Conservation (phyloP, 2,888 invertebrate genomes). For the Xylota segnis region DNA sequence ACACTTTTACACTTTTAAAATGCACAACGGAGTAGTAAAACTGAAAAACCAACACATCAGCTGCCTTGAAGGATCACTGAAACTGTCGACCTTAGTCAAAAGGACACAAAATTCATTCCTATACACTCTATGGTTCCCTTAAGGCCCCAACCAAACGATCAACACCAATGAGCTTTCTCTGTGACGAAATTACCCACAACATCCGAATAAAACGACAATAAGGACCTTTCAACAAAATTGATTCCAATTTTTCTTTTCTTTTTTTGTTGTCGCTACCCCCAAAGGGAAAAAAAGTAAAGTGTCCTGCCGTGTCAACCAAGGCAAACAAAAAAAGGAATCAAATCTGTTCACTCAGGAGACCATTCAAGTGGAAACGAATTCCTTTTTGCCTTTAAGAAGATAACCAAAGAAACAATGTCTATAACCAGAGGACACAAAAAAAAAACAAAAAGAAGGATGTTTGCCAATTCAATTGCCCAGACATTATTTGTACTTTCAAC, state of each 20-base stretch:
- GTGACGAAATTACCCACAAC: not conserved
- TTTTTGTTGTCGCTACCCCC: not conserved
- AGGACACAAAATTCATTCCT: too few relatives aligned
- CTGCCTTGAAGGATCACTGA: too few relatives aligned
- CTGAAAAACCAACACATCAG: too few relatives aligned
- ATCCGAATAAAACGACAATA: not conserved
- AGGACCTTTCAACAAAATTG: conserved; percentile 1
- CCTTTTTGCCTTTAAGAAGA: not conserved
- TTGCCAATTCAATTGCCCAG: conserved; percentile 47
- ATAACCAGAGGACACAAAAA: too few relatives aligned
- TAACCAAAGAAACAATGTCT: not conserved
- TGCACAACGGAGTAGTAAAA: too few relatives aligned
- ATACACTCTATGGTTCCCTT: too few relatives aligned
- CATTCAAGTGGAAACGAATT: not conserved
- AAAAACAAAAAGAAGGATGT: conserved; percentile 13
- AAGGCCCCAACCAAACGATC: not conserved
- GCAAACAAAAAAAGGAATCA: not conserved
- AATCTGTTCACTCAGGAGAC: conserved; percentile 7
- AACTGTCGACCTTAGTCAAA: too few relatives aligned
- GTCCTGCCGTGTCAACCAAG: not conserved
- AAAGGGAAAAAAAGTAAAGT: not conserved
- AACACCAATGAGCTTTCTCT: not conserved
- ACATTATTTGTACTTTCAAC: conserved; percentile 4
- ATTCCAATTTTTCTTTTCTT: not conserved
- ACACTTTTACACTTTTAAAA: too few relatives aligned